These are phyloP conservation scores for Aegithalos caudatus DNA, from an alignment of 2,113 vertebrate genomes.

Conservation along the genomic window DNA sequence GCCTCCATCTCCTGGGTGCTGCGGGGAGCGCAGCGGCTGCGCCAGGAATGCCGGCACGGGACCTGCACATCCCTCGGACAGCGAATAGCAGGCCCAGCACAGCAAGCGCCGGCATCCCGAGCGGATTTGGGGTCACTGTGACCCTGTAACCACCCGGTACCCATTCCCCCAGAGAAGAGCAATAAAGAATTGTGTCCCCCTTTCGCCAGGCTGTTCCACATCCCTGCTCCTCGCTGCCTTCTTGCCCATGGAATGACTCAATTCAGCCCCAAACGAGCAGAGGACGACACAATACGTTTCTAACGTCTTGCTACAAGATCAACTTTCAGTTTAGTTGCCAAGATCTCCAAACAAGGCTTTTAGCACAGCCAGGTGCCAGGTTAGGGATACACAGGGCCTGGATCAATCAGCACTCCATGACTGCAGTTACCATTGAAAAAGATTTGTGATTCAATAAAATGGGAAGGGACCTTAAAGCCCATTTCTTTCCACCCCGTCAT, in stretches of 20 bases:
- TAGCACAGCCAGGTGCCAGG: background rate
- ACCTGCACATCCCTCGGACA: too few species aligned
- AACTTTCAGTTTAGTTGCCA: fast-evolving
- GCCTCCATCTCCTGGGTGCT: background rate
- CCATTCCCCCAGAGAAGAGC: fast-evolving
- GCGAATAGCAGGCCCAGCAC: background rate
- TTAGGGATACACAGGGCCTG: fast-evolving
- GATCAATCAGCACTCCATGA: background rate
- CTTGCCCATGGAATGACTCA: fast-evolving
- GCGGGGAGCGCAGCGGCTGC: background rate
- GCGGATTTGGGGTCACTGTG: background rate
- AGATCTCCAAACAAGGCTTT: background rate
- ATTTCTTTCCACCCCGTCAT: background rate
- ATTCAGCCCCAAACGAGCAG: fast-evolving
- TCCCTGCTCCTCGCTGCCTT: background rate
- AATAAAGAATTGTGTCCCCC: fast-evolving
- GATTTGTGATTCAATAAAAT: fast-evolving
- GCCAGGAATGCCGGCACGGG: background rate
- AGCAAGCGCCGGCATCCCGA: background rate
- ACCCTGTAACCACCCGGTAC: fast-evolving
- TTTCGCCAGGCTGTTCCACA: fast-evolving
- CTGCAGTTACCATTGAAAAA: fast-evolving
- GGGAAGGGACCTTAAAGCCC: background rate
- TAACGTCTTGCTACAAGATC: fast-evolving
- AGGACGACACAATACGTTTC: fast-evolving